phyloP scores from a whole-genome alignment of 2,797 vertebrate genomes.

The Mus minutoides region DNA sequence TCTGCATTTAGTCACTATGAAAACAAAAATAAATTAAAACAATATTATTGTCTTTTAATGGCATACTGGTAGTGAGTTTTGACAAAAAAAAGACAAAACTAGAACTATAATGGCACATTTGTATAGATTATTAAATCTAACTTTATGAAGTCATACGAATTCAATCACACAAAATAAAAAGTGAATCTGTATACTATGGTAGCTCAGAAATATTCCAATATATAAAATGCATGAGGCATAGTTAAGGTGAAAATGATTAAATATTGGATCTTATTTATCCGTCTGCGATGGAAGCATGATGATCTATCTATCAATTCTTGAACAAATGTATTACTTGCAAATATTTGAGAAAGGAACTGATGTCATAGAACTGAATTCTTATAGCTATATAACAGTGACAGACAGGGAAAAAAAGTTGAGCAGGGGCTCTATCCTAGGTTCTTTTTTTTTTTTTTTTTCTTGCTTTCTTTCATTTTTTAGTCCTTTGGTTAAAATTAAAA shows the following conservation, averaged over 20 bases:
- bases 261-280: background rate
- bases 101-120: background rate
- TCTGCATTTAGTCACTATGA: background rate
- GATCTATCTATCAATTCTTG: background rate
- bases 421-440: background rate
- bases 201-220: background rate
- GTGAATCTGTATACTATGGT: background rate
- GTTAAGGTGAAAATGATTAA: background rate
- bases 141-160: background rate
- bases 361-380: background rate
- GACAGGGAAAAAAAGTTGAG: background rate
- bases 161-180: background rate
- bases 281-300: background rate
- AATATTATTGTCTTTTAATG: background rate
- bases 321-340: background rate
- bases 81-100: background rate
- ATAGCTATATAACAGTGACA: background rate
- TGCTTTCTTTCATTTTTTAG: background rate
- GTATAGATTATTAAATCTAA: background rate
- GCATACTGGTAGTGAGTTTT: background rate
- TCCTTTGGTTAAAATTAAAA: background rate
- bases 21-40: background rate
- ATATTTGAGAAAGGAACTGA: background rate
- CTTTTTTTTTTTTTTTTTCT: background rate
- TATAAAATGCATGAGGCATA: background rate